phyloP scores from a whole-genome alignment of 2,797 vertebrate genomes.

The Anguilla pacifica region DNA sequence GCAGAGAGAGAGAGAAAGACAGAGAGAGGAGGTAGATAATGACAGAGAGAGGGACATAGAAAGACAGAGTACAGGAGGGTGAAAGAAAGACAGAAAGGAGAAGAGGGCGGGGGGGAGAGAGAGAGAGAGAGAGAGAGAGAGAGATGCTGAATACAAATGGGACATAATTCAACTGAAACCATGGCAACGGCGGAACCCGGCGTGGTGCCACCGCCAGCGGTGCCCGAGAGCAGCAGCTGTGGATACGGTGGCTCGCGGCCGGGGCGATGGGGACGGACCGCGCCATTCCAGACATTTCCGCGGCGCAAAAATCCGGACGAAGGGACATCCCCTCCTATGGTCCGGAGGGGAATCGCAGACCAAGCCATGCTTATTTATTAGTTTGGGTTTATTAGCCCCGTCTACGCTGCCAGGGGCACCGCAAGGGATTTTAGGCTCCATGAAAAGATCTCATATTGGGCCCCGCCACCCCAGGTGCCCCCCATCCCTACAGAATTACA shows the following conservation, averaged over 20 bases:
- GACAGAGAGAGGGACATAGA: neutral
- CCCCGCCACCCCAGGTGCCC: too few relatives aligned
- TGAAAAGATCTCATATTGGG: too few relatives aligned
- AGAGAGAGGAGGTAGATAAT: neutral
- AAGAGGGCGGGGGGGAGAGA: constrained; percentile 5
- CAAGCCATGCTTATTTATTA: too few relatives aligned
- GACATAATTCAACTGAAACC: constrained; percentile 30
- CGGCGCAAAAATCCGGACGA: neutral
- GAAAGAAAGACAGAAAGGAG: constrained; percentile 5
- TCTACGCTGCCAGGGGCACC: too few relatives aligned
- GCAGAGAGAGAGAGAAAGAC: too few relatives aligned
- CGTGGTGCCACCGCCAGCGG: neutral
- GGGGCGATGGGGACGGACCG: neutral
- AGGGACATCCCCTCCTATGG: too few relatives aligned
- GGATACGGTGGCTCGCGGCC: neutral
- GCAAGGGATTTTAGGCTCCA: too few relatives aligned
- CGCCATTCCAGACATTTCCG: neutral
- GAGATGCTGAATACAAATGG: constrained; percentile 30
- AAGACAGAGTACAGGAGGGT: neutral
- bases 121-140: neutral
- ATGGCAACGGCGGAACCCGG: constrained; percentile 30
- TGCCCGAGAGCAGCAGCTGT: neutral
- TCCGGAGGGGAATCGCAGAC: too few relatives aligned
- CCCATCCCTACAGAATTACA: too few relatives aligned
- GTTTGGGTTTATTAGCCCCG: too few relatives aligned